Percentiles rank a stretch among this genome's conserved stretches.
These are phyloP conservation scores for Pseudomyrmex pallidus DNA, from an alignment of 1,140 invertebrate species.

Conservation along the genomic window DNA sequence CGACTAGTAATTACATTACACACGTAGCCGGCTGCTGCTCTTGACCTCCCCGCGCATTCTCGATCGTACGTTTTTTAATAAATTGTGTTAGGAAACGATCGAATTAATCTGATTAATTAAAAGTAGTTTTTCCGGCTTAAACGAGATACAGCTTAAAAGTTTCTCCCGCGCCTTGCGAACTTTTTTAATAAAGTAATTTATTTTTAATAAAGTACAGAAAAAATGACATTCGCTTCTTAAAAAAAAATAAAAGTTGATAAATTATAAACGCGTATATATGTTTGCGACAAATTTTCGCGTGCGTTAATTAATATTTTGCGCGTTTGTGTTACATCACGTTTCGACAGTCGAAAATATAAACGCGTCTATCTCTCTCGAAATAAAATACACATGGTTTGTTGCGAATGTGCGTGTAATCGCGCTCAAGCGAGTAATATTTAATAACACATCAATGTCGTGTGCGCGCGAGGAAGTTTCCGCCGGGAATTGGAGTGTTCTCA, in stretches of 20 bases:
- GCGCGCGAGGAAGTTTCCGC: slow-evolving; percentile 19
- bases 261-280: too few species aligned
- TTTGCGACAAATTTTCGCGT: not conserved
- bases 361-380: not conserved
- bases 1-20: slow-evolving; percentile 24
- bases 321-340: not conserved
- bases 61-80: slow-evolving; percentile 16
- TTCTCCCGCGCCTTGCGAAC: not conserved
- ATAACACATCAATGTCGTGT: not conserved
- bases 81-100: slow-evolving; percentile 29
- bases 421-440: slow-evolving; percentile 19
- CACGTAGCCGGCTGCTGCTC: not conserved
- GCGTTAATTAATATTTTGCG: not conserved
- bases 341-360: too few species aligned
- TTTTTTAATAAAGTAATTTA: slow-evolving; percentile 14
- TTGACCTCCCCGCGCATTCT: not conserved
- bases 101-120: slow-evolving; percentile 29
- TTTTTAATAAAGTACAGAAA: slow-evolving; percentile 7
- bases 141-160: slow-evolving; percentile 17
- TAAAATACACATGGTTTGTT: not conserved
- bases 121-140: slow-evolving; percentile 23
- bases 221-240: not conserved
- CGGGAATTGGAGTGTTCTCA: slow-evolving; percentile 6
- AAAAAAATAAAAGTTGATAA: too few species aligned
- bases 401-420: not conserved